These are phyloP conservation scores for Ctena decussata DNA, from an alignment of 2,888 invertebrate genomes.

Conservation along the genomic window DNA sequence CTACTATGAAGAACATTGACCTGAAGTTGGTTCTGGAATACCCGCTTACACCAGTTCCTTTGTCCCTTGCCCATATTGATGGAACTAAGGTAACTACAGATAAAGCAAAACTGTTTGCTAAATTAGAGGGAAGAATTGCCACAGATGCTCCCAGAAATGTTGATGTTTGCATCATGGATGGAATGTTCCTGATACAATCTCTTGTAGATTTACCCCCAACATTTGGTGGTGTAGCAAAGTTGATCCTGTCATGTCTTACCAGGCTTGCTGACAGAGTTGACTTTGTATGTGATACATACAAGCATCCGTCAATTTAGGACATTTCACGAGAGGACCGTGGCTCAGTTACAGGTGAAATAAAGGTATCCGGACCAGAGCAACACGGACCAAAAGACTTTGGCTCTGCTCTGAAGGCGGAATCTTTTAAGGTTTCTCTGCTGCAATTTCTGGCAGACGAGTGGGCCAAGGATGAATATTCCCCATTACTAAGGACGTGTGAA, in stretches of 20 bases:
- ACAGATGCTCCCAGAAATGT: neutral
- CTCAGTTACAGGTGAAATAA: neutral
- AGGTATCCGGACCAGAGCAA: conserved; percentile 10
- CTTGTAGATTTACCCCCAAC: neutral
- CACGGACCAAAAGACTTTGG: conserved; percentile 9
- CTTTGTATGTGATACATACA: conserved; percentile 17
- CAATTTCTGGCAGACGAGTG: conserved; percentile 39
- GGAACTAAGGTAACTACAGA: conserved; percentile 45
- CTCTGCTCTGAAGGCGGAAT: conserved; percentile 29
- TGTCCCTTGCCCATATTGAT: conserved; percentile 33
- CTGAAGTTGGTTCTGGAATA: conserved; percentile 28
- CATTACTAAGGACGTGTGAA: neutral
- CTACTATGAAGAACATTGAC: conserved; percentile 29
- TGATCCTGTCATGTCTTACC: neutral
- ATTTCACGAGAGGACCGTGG: conserved; percentile 6
- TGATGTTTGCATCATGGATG: conserved; percentile 39
- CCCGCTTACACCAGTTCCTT: conserved; percentile 47
- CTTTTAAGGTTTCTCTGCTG: conserved; percentile 37
- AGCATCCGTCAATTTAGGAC: neutral
- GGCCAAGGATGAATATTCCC: neutral
- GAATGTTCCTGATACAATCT: conserved; percentile 18
- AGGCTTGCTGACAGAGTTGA: neutral
- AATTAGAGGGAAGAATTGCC: conserved; percentile 8
- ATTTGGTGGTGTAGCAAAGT: conserved; percentile 13
- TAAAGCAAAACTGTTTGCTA: conserved; percentile 34